Evolutionary conservation across 2,797 vertebrate genomes (phyloP).

Genomic region (Crocodylus rhombifer): DNA sequence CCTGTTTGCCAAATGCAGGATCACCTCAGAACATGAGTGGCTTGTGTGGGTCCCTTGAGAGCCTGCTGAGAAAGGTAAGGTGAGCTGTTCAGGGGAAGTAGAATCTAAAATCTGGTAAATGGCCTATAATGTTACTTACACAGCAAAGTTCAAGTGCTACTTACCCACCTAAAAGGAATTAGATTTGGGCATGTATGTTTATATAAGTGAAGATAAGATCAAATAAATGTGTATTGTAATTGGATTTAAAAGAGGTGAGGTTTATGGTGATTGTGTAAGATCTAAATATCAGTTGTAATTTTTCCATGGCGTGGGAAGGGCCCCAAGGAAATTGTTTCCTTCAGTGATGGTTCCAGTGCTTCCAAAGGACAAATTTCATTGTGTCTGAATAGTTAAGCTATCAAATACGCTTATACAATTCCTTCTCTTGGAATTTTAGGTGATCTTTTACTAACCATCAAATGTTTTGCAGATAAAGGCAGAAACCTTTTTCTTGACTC

Average conservation of each 20-base stretch:
- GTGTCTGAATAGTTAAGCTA: background rate
- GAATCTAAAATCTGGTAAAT: no score
- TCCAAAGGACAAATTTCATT: background rate
- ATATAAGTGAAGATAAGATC: slow-evolving; percentile 17
- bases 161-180: no score
- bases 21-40: no score
- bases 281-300: background rate
- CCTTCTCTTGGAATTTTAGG: background rate
- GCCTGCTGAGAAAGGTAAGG: no score
- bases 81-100: no score
- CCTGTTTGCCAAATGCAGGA: no score
- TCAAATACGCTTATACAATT: background rate
- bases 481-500: background rate
- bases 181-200: background rate
- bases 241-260: background rate
- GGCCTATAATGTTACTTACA: no score
- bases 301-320: background rate
- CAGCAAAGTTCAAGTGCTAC: no score
- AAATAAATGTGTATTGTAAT: background rate
- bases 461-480: background rate
- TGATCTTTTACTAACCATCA: background rate
- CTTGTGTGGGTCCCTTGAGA: no score
- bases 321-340: background rate
- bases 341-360: background rate
- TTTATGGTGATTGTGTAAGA: background rate